These are phyloP conservation scores for Arizona elegans DNA, from an alignment of 2,113 vertebrate genomes.

Conservation along the genomic window DNA sequence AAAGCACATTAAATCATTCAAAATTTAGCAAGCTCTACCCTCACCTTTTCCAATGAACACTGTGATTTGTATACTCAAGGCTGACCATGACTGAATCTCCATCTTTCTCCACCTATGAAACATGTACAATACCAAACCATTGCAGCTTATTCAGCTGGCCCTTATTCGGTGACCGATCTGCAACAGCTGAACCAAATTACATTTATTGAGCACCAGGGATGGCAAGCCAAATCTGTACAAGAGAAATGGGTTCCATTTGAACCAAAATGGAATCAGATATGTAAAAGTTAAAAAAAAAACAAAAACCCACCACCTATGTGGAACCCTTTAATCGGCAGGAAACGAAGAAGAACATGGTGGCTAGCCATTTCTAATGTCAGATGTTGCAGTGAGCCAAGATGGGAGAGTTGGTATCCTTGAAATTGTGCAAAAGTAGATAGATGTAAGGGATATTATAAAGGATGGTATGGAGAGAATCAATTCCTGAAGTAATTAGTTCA, in stretches of 20 bases:
- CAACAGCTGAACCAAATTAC: background rate
- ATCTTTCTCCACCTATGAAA: no score
- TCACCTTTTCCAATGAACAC: background rate
- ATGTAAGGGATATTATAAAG: background rate
- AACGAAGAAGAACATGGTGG: background rate
- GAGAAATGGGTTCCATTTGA: background rate
- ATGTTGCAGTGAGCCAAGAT: background rate
- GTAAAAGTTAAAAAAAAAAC: background rate
- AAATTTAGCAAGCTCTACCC: background rate
- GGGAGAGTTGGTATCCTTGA: background rate
- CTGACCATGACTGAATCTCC: background rate
- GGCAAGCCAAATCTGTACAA: background rate
- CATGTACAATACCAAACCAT: background rate
- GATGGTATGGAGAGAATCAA: background rate
- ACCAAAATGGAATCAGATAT: background rate
- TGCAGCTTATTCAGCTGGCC: background rate
- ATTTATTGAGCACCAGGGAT: background rate
- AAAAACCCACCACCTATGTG: no score
- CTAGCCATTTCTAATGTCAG: background rate
- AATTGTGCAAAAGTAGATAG: background rate
- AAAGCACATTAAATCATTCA: background rate
- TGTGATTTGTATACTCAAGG: background rate
- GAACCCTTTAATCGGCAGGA: background rate
- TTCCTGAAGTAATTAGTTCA: background rate
- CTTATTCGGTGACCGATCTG: background rate